These are phyloP conservation scores for Cromileptes altivelis DNA, from an alignment of 2,113 vertebrate species.

Conservation along the genomic window DNA sequence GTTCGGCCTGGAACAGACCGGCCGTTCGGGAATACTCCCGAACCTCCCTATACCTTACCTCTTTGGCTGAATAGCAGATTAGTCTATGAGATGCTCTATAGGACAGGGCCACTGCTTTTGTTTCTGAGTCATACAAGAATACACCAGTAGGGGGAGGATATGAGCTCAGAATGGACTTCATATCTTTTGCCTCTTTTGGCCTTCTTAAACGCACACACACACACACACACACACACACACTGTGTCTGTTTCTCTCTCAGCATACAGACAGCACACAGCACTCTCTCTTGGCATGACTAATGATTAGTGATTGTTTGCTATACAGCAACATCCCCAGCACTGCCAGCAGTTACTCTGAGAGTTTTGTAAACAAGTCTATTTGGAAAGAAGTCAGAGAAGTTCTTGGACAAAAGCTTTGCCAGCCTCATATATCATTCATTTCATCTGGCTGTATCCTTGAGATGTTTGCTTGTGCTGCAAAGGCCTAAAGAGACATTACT, in stretches of 20 bases:
- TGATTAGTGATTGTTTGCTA: slow-evolving; percentile 51
- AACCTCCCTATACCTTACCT: too few species aligned
- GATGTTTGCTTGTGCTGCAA: slow-evolving; percentile 50
- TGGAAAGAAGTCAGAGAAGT: slow-evolving; percentile 44
- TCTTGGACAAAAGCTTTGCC: slow-evolving; percentile 53
- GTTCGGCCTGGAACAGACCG: too few species aligned
- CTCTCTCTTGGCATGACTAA: slow-evolving; percentile 28
- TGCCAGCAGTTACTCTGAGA: slow-evolving; percentile 42
- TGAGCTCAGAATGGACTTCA: slow-evolving; percentile 20
- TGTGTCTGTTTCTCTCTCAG: background rate
- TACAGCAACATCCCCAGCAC: slow-evolving; percentile 15
- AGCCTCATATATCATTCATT: slow-evolving; percentile 58
- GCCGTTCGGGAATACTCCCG: too few species aligned
- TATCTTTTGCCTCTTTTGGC: background rate
- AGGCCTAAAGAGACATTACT: slow-evolving; percentile 19
- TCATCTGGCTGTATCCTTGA: slow-evolving; percentile 56
- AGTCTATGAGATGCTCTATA: background rate
- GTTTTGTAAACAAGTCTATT: slow-evolving; percentile 62
- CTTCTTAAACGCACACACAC: background rate
- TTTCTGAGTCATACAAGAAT: slow-evolving; percentile 40
- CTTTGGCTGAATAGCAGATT: background rate
- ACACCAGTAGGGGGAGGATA: slow-evolving; percentile 62
- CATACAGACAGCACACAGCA: background rate
- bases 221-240: background rate
- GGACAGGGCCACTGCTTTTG: background rate